A percentile compares a stretch with the other conserved stretches of the same genome.
phyloP scores from a whole-genome alignment of 2,113 vertebrate genomes.

The Glaucomys volans region DNA sequence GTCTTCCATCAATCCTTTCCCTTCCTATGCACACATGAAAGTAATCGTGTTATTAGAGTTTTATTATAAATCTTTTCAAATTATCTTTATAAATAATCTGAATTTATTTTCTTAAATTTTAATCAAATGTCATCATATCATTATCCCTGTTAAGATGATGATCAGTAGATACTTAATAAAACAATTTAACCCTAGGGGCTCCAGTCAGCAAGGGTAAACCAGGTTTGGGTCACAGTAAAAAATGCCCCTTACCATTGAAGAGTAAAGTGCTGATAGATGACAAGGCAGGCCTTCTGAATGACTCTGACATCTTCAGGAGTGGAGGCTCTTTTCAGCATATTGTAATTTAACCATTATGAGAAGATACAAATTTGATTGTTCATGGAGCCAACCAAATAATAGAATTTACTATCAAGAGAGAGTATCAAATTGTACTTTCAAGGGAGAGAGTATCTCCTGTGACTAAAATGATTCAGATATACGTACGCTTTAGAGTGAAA shows the following conservation, averaged over 20 bases:
- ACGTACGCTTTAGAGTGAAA: not conserved
- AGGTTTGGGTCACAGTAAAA: not conserved
- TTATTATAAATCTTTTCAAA: not conserved
- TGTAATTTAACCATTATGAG: not conserved
- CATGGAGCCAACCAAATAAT: not conserved
- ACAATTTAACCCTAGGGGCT: not conserved
- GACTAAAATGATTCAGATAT: conserved; percentile 42
- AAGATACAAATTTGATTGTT: not conserved
- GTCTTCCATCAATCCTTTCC: not conserved
- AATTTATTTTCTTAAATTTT: conserved; percentile 7
- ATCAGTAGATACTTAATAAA: conserved; percentile 22
- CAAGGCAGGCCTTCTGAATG: not conserved
- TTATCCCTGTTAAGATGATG: not conserved
- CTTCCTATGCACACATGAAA: not conserved
- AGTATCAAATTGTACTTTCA: conserved; percentile 35
- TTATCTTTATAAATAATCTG: not conserved
- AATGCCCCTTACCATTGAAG: not conserved
- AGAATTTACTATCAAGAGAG: conserved; percentile 13
- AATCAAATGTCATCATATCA: not conserved
- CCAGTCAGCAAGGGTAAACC: not conserved
- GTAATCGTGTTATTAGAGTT: not conserved
- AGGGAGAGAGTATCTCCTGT: not conserved
- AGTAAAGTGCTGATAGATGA: not conserved
- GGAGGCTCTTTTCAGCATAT: not conserved
- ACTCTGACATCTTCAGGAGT: not conserved